Conservation (phyloP, 2,113 vertebrate genomes). For the Nibea coibor region DNA sequence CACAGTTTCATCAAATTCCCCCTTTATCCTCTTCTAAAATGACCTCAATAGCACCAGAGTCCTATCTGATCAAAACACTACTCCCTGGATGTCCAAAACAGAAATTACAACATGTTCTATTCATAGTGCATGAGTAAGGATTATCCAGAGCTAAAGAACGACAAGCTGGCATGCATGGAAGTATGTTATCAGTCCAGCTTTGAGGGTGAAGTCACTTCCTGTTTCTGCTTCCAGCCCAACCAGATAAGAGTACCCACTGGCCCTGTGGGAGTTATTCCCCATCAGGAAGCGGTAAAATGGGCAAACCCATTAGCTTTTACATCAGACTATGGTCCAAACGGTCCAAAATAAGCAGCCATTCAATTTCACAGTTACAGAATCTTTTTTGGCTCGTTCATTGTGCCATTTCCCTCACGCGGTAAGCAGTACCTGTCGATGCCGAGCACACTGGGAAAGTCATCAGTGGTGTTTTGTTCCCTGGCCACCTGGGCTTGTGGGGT, state of each 20-base stretch:
- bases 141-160: constrained; percentile 33
- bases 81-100: constrained; percentile 39
- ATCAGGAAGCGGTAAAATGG: constrained; percentile 82
- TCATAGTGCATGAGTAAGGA: constrained; percentile 43
- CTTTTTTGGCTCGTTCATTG: constrained; percentile 43
- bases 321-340: constrained; percentile 32
- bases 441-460: constrained; percentile 36
- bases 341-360: constrained; percentile 62
- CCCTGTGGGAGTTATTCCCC: constrained; percentile 58
- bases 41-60: background rate
- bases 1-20: constrained; percentile 22
- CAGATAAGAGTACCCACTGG: constrained; percentile 72
- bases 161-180: constrained; percentile 47
- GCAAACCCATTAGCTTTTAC: constrained; percentile 63
- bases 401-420: constrained; percentile 15
- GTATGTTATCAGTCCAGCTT: constrained; percentile 64
- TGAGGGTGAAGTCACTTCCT: constrained; percentile 82
- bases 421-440: constrained; percentile 1
- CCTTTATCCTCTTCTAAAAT: constrained; percentile 22
- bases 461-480: constrained; percentile 34
- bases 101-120: constrained; percentile 62
- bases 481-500: constrained; percentile 49
- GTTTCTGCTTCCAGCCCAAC: constrained; percentile 57
- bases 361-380: constrained; percentile 55
- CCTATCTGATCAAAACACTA: constrained; percentile 35